Conservation (phyloP, 2,888 invertebrate genomes). For the Synergus japonicus region DNA sequence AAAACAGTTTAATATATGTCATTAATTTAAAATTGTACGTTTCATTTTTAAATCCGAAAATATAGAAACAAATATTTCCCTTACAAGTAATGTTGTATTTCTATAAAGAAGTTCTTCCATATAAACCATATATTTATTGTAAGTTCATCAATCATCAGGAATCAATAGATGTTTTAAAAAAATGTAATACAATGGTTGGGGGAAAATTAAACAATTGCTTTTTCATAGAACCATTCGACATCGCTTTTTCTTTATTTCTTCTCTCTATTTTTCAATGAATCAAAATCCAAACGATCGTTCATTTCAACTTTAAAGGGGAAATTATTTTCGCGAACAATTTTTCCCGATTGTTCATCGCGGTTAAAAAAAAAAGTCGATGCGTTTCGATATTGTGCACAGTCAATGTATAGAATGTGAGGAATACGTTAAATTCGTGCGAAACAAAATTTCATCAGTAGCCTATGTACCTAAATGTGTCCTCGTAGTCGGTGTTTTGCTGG, state of each 20-base stretch:
- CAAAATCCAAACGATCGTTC: not conserved
- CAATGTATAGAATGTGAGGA: not conserved
- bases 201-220: too few species aligned
- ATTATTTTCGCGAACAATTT: not conserved
- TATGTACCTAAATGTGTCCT: slow-evolving; percentile 53
- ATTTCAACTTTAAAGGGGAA: not conserved
- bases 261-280: not conserved
- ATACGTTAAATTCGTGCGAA: slow-evolving; percentile 44
- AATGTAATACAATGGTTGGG: too few species aligned
- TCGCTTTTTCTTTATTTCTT: not conserved
- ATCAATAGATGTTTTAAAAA: too few species aligned
- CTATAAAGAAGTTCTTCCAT: too few species aligned
- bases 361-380: not conserved
- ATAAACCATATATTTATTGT: too few species aligned
- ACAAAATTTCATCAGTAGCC: slow-evolving; percentile 51
- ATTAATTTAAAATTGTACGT: too few species aligned
- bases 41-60: too few species aligned
- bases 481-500: slow-evolving; percentile 65
- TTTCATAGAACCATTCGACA: not conserved
- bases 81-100: too few species aligned
- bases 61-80: too few species aligned
- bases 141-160: too few species aligned
- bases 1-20: not conserved
- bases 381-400: slow-evolving; percentile 11
- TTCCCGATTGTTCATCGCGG: not conserved